These are phyloP conservation scores for Plodia interpunctella DNA, from an alignment of 1,140 invertebrate genomes.

Conservation along the genomic window DNA sequence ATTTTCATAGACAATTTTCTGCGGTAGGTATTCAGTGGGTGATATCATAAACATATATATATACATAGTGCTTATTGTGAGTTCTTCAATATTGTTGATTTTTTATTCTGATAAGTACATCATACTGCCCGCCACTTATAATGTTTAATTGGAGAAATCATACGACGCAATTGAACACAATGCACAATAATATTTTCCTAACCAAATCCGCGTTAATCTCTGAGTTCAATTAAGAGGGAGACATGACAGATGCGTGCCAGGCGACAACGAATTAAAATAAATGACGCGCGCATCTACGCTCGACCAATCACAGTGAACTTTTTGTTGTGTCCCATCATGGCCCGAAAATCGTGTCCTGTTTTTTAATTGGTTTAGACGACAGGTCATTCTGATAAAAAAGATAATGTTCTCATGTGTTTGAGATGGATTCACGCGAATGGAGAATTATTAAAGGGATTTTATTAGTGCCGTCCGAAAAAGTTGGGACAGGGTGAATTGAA, in stretches of 20 bases:
- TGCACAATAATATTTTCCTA: conserved; percentile 1
- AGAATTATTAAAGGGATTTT: too few species aligned
- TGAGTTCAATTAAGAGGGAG: conserved; percentile 5
- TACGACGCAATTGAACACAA: conserved; percentile 4
- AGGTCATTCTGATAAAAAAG: too few species aligned
- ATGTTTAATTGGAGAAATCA: conserved; percentile 5
- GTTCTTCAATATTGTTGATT: too few species aligned
- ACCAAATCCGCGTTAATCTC: conserved; percentile 1
- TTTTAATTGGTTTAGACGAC: not conserved
- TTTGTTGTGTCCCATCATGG: not conserved
- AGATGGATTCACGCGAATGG: too few species aligned
- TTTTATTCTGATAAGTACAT: too few species aligned
- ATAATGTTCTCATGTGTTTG: too few species aligned
- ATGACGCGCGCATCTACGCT: conserved; percentile 48
- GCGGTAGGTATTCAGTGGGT: too few species aligned
- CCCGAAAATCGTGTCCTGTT: not conserved
- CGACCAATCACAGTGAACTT: conserved; percentile 28
- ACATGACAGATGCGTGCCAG: conserved; percentile 12
- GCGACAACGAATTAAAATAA: conserved; percentile 68
- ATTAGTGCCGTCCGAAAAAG: too few species aligned
- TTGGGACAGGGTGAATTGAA: too few species aligned
- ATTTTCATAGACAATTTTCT: too few species aligned
- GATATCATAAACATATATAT: too few species aligned
- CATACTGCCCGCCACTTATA: not conserved
- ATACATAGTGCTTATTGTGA: too few species aligned